These are phyloP conservation scores for Cephus pygmeus DNA, from an alignment of 2,888 invertebrate species.

Conservation along the genomic window DNA sequence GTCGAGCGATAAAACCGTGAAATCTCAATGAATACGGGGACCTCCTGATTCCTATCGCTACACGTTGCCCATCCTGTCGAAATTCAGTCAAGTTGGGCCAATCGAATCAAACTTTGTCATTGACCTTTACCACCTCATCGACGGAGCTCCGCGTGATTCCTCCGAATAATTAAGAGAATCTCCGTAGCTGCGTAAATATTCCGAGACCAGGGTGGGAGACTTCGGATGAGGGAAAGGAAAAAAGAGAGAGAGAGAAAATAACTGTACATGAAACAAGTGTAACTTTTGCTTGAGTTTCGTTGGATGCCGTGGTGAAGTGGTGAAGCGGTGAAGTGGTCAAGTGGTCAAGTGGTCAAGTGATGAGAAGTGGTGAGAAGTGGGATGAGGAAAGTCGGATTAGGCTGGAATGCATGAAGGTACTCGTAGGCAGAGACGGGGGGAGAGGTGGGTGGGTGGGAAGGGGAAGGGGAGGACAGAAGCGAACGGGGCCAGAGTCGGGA, in stretches of 20 bases:
- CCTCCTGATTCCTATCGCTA: neutral
- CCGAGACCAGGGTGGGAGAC: no score
- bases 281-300: neutral
- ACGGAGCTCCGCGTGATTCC: no score
- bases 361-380: neutral
- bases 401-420: conserved; percentile 56
- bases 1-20: conserved; percentile 14
- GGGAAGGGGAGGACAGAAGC: conserved; percentile 15
- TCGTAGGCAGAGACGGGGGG: conserved; percentile 24
- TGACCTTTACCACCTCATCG: no score
- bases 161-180: no score
- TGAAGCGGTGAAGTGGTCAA: neutral
- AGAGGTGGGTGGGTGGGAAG: conserved; percentile 2
- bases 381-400: conserved; percentile 45
- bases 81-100: no score
- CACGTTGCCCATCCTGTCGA: no score
- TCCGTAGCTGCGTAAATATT: no score
- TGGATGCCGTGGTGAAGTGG: neutral
- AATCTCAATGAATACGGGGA: neutral
- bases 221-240: neutral
- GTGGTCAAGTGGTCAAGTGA: neutral
- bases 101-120: no score
- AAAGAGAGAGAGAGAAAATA: neutral
- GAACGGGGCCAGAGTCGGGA: conserved; percentile 28
- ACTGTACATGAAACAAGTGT: neutral